Conservation (phyloP, 1,140 invertebrate genomes). For the Apis dorsata region DNA sequence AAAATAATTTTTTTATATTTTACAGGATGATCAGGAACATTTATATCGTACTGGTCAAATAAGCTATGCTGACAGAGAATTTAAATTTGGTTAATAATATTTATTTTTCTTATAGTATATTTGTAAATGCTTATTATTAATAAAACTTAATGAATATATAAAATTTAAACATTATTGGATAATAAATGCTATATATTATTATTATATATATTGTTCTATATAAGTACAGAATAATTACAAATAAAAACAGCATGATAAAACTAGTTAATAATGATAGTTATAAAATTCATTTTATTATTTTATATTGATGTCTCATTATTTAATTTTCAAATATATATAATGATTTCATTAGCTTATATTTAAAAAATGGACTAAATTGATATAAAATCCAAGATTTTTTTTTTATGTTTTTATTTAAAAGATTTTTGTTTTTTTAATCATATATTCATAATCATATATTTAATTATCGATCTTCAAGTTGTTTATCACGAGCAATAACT, state of each 20-base stretch:
- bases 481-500: constrained; percentile 95
- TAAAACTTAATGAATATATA: not conserved
- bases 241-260: constrained; percentile 10
- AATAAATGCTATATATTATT: too few species aligned
- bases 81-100: constrained; percentile 81
- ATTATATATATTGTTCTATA: constrained; percentile 6
- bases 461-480: constrained; percentile 90
- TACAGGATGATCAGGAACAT: constrained; percentile 81
- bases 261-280: not conserved
- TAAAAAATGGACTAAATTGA: not conserved
- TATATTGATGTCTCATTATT: not conserved
- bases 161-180: too few species aligned
- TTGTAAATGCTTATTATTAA: not conserved
- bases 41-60: constrained; percentile 85
- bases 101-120: not conserved
- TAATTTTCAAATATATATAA: not conserved
- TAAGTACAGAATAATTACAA: constrained; percentile 30
- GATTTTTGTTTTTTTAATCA: not conserved
- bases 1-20: constrained; percentile 50
- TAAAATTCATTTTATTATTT: not conserved
- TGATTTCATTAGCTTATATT: not conserved
- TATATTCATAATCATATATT: not conserved
- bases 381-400: not conserved
- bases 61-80: constrained; percentile 85
- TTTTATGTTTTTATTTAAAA: not conserved